Conservation (phyloP, 2,797 vertebrate genomes). For the Spinus pinus region DNA sequence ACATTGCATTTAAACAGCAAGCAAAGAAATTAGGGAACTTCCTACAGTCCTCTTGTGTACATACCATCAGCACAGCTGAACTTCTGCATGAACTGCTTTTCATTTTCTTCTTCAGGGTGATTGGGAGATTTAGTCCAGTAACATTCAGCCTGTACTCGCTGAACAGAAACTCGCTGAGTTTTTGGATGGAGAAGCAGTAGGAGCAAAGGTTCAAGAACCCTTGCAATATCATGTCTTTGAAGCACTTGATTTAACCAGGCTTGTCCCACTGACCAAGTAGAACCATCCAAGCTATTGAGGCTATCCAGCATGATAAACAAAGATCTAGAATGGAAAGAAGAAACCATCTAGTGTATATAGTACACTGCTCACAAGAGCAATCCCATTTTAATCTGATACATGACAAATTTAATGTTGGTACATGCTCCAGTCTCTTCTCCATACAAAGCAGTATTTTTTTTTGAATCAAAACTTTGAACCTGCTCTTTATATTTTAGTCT, state of each 20-base stretch:
- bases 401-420: neutral
- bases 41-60: neutral
- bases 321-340: constrained; percentile 79
- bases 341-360: neutral
- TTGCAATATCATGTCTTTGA: constrained; percentile 96
- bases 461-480: neutral
- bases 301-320: constrained; percentile 98
- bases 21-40: neutral
- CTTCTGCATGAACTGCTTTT: constrained; percentile 82
- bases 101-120: constrained; percentile 73
- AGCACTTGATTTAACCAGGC: constrained; percentile 97
- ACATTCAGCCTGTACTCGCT: constrained; percentile 92
- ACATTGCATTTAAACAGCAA: neutral
- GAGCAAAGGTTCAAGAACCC: constrained; percentile 94
- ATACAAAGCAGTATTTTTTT: neutral
- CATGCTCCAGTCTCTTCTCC: neutral
- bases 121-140: constrained; percentile 83
- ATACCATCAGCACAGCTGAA: constrained; percentile 84
- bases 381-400: neutral
- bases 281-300: constrained; percentile 93
- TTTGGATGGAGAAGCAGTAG: constrained; percentile 95
- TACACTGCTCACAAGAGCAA: neutral
- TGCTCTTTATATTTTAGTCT: neutral
- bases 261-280: constrained; percentile 91
- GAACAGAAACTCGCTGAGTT: constrained; percentile 95